Evolutionary conservation across 2,113 vertebrate species (phyloP).

Genomic region (Hippocampus zosterae): DNA sequence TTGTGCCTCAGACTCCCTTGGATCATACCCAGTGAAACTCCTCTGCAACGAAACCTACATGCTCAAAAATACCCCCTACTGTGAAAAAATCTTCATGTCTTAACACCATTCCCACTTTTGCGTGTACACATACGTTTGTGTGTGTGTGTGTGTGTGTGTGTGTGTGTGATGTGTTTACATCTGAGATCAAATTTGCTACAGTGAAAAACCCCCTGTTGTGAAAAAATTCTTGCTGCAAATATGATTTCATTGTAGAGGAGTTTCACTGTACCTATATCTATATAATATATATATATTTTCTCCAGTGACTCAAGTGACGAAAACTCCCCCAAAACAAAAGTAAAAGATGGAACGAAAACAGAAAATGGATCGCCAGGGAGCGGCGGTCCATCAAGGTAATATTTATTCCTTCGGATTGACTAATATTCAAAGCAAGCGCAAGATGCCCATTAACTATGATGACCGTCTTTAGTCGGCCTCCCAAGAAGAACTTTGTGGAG

Average conservation of each 20-base stretch:
- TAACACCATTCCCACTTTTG: too few relatives aligned
- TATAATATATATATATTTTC: not conserved
- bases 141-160: too few relatives aligned
- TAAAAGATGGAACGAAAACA: conserved; percentile 71
- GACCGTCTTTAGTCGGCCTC: conserved; percentile 70
- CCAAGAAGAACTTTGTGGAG: conserved; percentile 93
- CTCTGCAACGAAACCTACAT: too few relatives aligned
- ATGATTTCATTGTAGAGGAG: too few relatives aligned
- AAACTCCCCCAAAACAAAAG: conserved; percentile 73
- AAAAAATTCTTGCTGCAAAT: too few relatives aligned
- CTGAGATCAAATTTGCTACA: too few relatives aligned
- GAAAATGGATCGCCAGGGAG: conserved; percentile 72
- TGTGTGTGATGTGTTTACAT: too few relatives aligned
- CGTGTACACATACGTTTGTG: too few relatives aligned
- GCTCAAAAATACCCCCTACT: too few relatives aligned
- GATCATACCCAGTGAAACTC: not conserved
- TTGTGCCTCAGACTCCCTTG: not conserved
- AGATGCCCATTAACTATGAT: not conserved
- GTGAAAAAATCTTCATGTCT: too few relatives aligned
- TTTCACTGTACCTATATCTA: too few relatives aligned
- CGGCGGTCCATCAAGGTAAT: conserved; percentile 63
- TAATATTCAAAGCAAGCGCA: not conserved
- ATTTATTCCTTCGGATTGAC: not conserved
- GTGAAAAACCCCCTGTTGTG: too few relatives aligned
- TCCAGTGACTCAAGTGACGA: conserved; percentile 87